Base-by-base conservation (phyloP, 2,888 invertebrate genomes). In the Meghimatium bilineatum region DNA sequence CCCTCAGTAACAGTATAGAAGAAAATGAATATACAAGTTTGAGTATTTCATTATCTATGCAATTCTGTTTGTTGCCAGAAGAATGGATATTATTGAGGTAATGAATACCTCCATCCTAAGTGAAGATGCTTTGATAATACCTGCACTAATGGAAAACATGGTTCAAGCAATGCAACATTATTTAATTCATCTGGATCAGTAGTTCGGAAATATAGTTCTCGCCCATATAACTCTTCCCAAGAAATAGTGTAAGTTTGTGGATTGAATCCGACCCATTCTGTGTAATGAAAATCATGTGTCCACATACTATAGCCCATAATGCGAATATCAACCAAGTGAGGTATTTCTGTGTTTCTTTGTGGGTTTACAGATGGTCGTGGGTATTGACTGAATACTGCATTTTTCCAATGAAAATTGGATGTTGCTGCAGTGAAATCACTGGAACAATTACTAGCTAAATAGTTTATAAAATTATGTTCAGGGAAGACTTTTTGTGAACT, bases 271-370 rank as follows among this genome's bases (percentile, higher is more conserved):
- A 97, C 94, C 97, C 97, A 97, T 92, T 96, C 96, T 0, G 96
- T 97, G 91, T 97, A 98, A 84, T 97, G 95, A 93, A 95, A 96
- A 83, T 94, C 93, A 80, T 94, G 92, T 10, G 96, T 97, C 91
- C 96, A 95, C 87, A 97, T 94, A 29, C 96, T 96, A 92, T 97
- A 97, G 0, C 98, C 98, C 97, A 98, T 98, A 85, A 97, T 96
- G 91, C 95, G 96, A 67, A 97, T 97, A 81, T 97, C 94, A 81
- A 95, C 95, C 34, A 97, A 93, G 77, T 94, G 95, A 20, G 97
- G 97, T 91, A 96, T 95, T 91, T 97, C 97, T 76, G 96, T 96
- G 90, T 96, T 96, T n/a, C 87, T 81, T 63, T 89, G 87, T 1
- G 95, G 96, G 79, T 94, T 92, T 66, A 94, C 89, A 0, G 95